These are phyloP conservation scores for Herminia tarsipennalis DNA, from an alignment of 2,888 invertebrate genomes.

Conservation along the genomic window DNA sequence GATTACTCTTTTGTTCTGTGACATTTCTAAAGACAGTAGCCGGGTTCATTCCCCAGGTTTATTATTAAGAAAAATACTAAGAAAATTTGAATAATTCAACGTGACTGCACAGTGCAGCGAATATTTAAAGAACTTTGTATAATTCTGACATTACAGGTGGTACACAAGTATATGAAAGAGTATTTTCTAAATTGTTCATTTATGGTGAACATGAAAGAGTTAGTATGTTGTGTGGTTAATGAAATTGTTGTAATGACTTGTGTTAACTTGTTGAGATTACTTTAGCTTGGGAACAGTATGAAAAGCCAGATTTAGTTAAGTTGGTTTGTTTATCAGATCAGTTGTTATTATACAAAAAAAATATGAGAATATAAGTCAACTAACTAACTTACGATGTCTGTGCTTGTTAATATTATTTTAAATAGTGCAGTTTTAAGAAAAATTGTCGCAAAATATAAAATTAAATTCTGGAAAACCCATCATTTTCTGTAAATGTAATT, in stretches of 20 bases:
- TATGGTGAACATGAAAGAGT: slow-evolving; percentile 12
- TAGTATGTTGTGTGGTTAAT: slow-evolving; percentile 15
- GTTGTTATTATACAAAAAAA: too few species aligned
- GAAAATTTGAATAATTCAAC: slow-evolving; percentile 58
- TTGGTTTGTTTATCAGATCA: too few species aligned
- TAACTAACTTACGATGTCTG: too few species aligned
- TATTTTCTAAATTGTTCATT: slow-evolving; percentile 28
- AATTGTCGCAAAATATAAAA: too few species aligned
- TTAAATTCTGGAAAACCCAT: too few species aligned
- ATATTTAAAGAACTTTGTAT: slow-evolving; percentile 57
- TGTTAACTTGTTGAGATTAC: neutral
- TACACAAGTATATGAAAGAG: slow-evolving; percentile 35
- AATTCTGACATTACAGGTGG: slow-evolving; percentile 53
- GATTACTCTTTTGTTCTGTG: slow-evolving; percentile 10
- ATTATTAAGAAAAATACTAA: slow-evolving; percentile 55
- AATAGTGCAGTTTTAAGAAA: too few species aligned
- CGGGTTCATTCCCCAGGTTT: slow-evolving; percentile 37
- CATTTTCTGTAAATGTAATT: too few species aligned
- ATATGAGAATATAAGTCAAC: too few species aligned
- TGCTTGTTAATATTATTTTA: too few species aligned
- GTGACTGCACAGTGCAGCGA: slow-evolving; percentile 48
- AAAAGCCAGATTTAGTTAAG: too few species aligned
- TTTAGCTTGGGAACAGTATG: neutral
- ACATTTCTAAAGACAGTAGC: slow-evolving; percentile 16
- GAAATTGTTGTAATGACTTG: neutral